A percentile compares a stretch with the other conserved stretches of the same genome.
These are phyloP conservation scores for Sebastes cheni DNA, from an alignment of 2,797 vertebrate genomes.

Conservation along the genomic window DNA sequence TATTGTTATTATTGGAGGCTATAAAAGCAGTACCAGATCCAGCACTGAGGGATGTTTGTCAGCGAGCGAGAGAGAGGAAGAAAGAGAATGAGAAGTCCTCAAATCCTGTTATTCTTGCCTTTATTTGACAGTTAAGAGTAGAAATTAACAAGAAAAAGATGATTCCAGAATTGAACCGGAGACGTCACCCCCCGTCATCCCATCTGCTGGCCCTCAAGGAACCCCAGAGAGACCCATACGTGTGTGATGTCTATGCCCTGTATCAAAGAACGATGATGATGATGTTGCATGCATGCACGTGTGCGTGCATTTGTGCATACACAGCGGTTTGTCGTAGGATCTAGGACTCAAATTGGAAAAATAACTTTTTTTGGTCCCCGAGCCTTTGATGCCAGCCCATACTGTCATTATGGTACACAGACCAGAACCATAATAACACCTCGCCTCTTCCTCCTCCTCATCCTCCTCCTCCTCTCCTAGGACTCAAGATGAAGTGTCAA, in stretches of 20 bases:
- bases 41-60: slow-evolving; percentile 27
- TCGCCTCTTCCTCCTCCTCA: slow-evolving; percentile 3
- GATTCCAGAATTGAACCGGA: background rate
- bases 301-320: background rate
- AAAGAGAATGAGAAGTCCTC: background rate
- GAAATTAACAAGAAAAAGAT: background rate
- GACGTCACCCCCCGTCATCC: background rate
- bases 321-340: slow-evolving; percentile 21
- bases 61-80: slow-evolving; percentile 3
- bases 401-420: slow-evolving; percentile 50
- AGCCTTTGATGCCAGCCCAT: slow-evolving; percentile 43
- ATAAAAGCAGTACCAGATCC: slow-evolving; percentile 49
- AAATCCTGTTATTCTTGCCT: slow-evolving; percentile 5
- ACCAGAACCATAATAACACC: slow-evolving; percentile 57
- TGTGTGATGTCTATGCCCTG: background rate
- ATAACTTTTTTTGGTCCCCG: background rate
- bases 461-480: slow-evolving; percentile 16
- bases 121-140: background rate
- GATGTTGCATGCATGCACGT: background rate
- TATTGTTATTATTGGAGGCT: slow-evolving; percentile 54
- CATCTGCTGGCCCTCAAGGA: background rate
- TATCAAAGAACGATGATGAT: background rate
- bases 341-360: slow-evolving; percentile 32
- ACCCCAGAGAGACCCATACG: background rate
- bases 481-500: slow-evolving; percentile 72